Base-by-base conservation (phyloP, 2,113 vertebrate species). In the Andinoacara biseriatus region DNA sequence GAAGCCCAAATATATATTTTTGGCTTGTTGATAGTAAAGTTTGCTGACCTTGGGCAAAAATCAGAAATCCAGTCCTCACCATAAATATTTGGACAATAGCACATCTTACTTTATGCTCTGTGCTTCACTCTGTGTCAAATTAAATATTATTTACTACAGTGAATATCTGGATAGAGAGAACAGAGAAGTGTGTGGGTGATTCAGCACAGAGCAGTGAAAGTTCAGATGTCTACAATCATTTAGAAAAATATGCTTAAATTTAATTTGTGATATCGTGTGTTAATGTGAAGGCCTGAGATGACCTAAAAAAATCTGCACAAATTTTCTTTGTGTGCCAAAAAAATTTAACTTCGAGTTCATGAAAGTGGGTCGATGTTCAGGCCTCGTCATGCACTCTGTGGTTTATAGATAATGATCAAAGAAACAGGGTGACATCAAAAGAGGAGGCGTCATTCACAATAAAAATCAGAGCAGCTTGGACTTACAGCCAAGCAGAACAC, bases 331-430 rank as follows among this genome's bases (percentile, higher is more conserved):
- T 49, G 7, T 81, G 81, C 75, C 59, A 9, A 65, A 56, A 26
- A 17, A 1, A 10, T 43, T 79, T 15, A 43, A 59, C 67, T n/a
- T 63, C 9, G 1, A 10, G 4, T 7, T 29, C 2, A 0, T 1
- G 24, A 90, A 93, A 94, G 65, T 91, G 87, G 93, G 91, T 90
- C 82, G 26, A 62, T 1, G 29, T 7, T 67, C 78, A 18, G 43
- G 65, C 46, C 33, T 63, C 1, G 72, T 89, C 81, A 83, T 57
- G 78, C 54, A 35, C 31, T 17, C 8, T 13, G 90, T 18, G 91
- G 92, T 87, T 90, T 59, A 2, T 7, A 26, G 74, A 77, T 43
- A 69, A 67, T 24, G 85, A 82, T 92, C 76, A 90, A 89, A 90
- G 76, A 57, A 6, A 1, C 7, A 2, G 1, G 18, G 33, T 87